phyloP scores from a whole-genome alignment of 2,797 vertebrate species.

The Phyllotis vaccarum region DNA sequence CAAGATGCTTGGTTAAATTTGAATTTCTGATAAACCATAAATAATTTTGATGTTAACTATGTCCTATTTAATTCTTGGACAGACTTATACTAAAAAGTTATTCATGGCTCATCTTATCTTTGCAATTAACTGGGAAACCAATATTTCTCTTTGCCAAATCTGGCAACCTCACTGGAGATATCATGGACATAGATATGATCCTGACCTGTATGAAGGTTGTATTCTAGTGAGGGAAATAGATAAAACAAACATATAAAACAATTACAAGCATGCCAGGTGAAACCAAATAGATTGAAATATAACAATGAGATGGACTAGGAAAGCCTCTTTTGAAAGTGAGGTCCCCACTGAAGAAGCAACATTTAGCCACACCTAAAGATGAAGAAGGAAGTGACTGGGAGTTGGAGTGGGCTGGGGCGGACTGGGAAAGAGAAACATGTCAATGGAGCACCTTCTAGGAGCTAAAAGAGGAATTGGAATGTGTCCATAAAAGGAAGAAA shows the following conservation, averaged over 20 bases:
- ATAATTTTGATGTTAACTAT: conserved; percentile 37
- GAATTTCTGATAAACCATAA: conserved; percentile 32
- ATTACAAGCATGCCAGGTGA: conserved; percentile 16
- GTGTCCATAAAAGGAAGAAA: not conserved
- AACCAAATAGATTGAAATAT: conserved; percentile 7
- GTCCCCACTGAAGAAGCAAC: conserved; percentile 20
- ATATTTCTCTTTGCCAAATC: conserved; percentile 39
- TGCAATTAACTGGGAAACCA: conserved; percentile 22
- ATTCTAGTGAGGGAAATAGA: conserved; percentile 5
- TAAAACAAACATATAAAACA: conserved; percentile 19
- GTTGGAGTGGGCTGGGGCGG: not conserved
- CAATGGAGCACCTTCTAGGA: not conserved
- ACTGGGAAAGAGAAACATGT: not conserved
- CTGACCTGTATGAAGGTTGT: not conserved
- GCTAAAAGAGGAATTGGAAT: not conserved
- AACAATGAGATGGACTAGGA: not conserved
- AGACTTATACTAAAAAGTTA: conserved; percentile 40
- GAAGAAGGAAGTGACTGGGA: not conserved
- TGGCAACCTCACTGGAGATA: not conserved
- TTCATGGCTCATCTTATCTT: conserved; percentile 35
- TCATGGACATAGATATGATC: conserved; percentile 2
- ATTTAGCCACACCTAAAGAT: conserved; percentile 11
- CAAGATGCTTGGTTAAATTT: conserved; percentile 23
- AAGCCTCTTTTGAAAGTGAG: conserved; percentile 7
- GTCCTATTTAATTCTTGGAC: not conserved